These are phyloP conservation scores for Erebia palarica DNA, from an alignment of 2,888 invertebrate species.

Conservation along the genomic window DNA sequence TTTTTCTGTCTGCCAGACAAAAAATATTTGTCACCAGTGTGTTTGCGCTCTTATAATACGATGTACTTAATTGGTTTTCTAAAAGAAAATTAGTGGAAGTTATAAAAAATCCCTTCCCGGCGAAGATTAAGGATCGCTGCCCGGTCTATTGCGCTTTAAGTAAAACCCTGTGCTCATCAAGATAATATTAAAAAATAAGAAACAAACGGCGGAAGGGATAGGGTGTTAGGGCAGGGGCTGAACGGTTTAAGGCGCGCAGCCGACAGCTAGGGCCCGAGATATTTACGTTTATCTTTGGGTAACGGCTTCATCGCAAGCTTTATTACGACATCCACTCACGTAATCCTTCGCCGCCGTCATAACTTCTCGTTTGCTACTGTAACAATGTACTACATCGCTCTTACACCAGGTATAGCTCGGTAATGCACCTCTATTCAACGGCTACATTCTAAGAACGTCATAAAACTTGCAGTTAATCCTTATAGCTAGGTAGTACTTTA, in stretches of 20 bases:
- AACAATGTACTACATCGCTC: constrained; percentile 76
- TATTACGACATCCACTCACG: constrained; percentile 83
- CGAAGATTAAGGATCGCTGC: constrained; percentile 10
- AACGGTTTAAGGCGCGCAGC: constrained; percentile 52
- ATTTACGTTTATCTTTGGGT: constrained; percentile 82
- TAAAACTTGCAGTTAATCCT: background rate
- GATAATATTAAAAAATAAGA: constrained; percentile 38
- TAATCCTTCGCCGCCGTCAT: constrained; percentile 80
- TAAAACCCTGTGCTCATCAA: constrained; percentile 12
- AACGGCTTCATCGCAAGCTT: constrained; percentile 83
- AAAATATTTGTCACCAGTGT: no score
- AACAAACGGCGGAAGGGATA: constrained; percentile 47
- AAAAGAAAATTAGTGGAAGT: constrained; percentile 4
- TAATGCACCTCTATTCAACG: constrained; percentile 18
- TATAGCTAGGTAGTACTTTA: no score
- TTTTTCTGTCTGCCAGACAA: no score
- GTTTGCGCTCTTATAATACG: constrained; percentile 8
- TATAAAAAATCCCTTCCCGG: constrained; percentile 9
- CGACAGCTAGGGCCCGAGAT: constrained; percentile 73
- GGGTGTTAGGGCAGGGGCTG: constrained; percentile 43
- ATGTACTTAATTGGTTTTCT: constrained; percentile 19
- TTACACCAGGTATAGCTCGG: constrained; percentile 58
- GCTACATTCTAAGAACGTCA: background rate
- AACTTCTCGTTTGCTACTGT: constrained; percentile 79
- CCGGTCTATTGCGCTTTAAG: constrained; percentile 3